These are phyloP conservation scores for Platycheirus rosarum DNA, from an alignment of 2,888 invertebrate genomes.

Conservation along the genomic window DNA sequence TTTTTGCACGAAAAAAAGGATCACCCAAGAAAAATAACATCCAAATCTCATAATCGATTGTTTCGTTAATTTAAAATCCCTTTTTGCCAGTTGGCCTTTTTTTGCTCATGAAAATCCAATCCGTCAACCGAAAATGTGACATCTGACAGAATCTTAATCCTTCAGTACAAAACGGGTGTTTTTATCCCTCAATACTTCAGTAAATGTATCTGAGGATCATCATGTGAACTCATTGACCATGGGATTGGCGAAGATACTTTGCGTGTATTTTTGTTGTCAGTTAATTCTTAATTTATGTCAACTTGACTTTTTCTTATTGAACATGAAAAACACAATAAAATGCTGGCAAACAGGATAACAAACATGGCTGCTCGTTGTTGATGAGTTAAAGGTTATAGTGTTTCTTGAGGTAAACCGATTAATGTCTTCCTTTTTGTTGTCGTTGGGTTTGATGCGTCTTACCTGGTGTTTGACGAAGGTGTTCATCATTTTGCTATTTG, in stretches of 20 bases:
- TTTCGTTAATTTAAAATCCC: slow-evolving; percentile 42
- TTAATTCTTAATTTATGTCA: slow-evolving; percentile 69
- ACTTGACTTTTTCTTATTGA: slow-evolving; percentile 59
- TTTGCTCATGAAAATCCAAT: slow-evolving; percentile 59
- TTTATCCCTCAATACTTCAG: slow-evolving; percentile 17
- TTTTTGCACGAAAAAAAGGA: slow-evolving; percentile 26
- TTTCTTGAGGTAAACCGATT: slow-evolving; percentile 44
- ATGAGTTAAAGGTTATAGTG: slow-evolving; percentile 14
- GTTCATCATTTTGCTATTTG: slow-evolving; percentile 56
- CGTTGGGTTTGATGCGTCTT: slow-evolving; percentile 27
- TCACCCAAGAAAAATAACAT: slow-evolving; percentile 31
- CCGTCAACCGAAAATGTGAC: slow-evolving; percentile 72
- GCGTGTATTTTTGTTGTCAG: slow-evolving; percentile 35
- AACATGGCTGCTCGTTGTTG: slow-evolving; percentile 36
- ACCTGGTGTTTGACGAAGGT: slow-evolving; percentile 69
- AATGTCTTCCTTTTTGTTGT: slow-evolving; percentile 37
- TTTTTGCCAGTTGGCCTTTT: slow-evolving; percentile 35
- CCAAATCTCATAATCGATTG: slow-evolving; percentile 71
- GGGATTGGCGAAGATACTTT: slow-evolving; percentile 29
- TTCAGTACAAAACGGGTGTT: slow-evolving; percentile 52
- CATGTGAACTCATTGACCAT: slow-evolving; percentile 54
- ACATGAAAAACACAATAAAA: slow-evolving; percentile 35
- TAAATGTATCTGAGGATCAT: slow-evolving; percentile 6
- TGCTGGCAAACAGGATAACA: slow-evolving; percentile 35
- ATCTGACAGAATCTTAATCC: slow-evolving; percentile 68